Evolutionary conservation across 2,888 invertebrate genomes (phyloP).

Genomic region (Calameuta idolon): DNA sequence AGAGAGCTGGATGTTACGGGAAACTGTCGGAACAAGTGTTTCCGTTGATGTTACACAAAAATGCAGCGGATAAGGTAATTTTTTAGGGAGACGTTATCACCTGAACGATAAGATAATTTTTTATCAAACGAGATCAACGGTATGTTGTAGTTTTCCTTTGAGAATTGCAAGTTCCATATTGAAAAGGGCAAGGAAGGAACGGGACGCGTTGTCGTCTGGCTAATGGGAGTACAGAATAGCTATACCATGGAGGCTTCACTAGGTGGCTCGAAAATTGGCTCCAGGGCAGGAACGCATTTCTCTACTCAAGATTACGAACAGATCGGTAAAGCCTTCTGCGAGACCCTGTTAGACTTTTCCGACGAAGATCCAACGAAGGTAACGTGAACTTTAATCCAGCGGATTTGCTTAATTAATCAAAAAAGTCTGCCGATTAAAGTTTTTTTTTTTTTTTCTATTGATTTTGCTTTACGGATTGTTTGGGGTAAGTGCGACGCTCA

Average conservation of each 20-base stretch:
- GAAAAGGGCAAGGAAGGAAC: constrained; percentile 92
- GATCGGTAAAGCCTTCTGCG: constrained; percentile 91
- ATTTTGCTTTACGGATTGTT: neutral
- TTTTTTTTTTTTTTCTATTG: neutral
- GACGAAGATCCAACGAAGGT: constrained; percentile 88
- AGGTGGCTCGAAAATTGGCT: constrained; percentile 88
- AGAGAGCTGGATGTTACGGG: constrained; percentile 78
- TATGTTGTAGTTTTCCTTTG: constrained; percentile 84
- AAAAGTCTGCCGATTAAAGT: neutral
- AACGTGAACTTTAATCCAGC: neutral
- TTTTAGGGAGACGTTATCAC: neutral
- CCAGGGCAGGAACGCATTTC: constrained; percentile 87
- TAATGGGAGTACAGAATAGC: constrained; percentile 93
- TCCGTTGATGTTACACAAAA: constrained; percentile 93
- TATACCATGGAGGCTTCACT: constrained; percentile 97
- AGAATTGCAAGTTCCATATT: constrained; percentile 92
- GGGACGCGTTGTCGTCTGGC: constrained; percentile 94
- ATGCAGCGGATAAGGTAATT: constrained; percentile 86
- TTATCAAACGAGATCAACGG: neutral
- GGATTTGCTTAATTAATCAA: neutral
- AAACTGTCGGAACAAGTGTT: constrained; percentile 92
- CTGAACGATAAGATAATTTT: neutral
- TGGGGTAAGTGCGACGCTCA: neutral
- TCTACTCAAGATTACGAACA: constrained; percentile 82
- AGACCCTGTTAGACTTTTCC: constrained; percentile 91